Base-by-base conservation (phyloP, 2,113 vertebrate genomes). In the Xenopus laevis region DNA sequence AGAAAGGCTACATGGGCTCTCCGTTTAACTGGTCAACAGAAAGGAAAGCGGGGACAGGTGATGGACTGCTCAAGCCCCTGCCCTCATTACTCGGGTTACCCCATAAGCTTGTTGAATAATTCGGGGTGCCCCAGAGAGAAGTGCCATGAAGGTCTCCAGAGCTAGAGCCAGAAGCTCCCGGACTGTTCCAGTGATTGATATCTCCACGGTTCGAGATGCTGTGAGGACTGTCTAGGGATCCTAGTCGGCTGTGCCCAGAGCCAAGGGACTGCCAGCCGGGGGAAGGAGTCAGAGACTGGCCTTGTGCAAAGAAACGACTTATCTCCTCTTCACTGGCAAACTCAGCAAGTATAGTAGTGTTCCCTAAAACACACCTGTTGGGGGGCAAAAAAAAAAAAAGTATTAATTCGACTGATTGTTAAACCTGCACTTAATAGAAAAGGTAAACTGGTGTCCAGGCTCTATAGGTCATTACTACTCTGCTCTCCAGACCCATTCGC, bases 301-400 rank as follows among this genome's bases (percentile, higher is more conserved):
- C 97, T 97, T 99, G 97, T 98, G 97, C 97, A 98, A 98, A 99
- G 94, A 98, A 99, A 91, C 97, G 95, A 90, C 92, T 99, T 83
- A 99, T 98, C 94, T 99, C 97, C 94, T 99, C 97, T 93, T 99
- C 97, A 84, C 95, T 98, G 91, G 96, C 97, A 91, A 99, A 97
- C 89, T 99, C 97, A 80, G 97, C 97, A 84, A 99, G 94, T 89
- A 99, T 99, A 87, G 97, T 99, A 91, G 97, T 99, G 95, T 99
- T 99, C 93, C 97, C 97, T 92, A 99, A 93, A 86, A 99, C 96
- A 90, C 97, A 99, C 97, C 97, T 99, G 88, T 0, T 1, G n/a
- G n/a, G n/a, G 66, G 66, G 62, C 45, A 11, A 16, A 68, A 76
- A 21, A 67, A 44, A 71, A 27, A n/a, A n/a, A n/a, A n/a, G n/a